phyloP scores from a whole-genome alignment of 2,888 invertebrate species.

The Micoletzkya japonica region DNA sequence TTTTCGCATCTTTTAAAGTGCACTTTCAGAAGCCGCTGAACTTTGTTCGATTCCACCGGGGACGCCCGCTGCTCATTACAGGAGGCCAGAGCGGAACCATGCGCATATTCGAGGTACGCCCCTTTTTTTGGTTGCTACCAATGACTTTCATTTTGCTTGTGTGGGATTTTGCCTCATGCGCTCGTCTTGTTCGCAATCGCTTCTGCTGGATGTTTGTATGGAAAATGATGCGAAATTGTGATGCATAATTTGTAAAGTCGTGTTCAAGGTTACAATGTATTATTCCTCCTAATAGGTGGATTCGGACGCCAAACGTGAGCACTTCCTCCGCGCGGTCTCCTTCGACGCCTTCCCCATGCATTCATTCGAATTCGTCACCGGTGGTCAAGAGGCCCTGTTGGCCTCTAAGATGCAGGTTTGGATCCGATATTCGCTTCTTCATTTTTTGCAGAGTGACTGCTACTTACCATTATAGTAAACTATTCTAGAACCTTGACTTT shows the following conservation, averaged over 20 bases:
- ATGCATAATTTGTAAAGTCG: background rate
- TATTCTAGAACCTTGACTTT: too few relatives aligned
- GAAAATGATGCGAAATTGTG: background rate
- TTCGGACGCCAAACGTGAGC: conserved; percentile 20
- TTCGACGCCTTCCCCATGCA: conserved; percentile 20
- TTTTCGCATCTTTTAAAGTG: too few relatives aligned
- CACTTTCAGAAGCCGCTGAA: conserved; percentile 18
- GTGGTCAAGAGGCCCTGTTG: background rate
- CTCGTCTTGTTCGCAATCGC: too few relatives aligned
- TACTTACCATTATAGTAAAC: background rate
- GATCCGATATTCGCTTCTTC: background rate
- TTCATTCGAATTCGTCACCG: conserved; percentile 14
- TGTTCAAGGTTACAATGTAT: background rate
- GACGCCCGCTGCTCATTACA: conserved; percentile 20
- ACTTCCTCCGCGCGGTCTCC: conserved; percentile 17
- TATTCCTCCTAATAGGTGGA: conserved; percentile 8
- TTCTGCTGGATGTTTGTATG: too few relatives aligned
- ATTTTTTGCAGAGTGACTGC: background rate
- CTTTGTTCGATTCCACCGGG: conserved; percentile 26
- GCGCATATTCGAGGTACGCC: conserved; percentile 18
- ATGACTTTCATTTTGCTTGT: background rate
- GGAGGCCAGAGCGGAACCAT: conserved; percentile 15
- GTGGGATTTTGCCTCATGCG: too few relatives aligned
- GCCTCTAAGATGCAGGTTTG: conserved; percentile 13
- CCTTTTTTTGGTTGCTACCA: too few relatives aligned